Conservation (phyloP, 1,140 invertebrate species). For the Drosophila fuyamai region DNA sequence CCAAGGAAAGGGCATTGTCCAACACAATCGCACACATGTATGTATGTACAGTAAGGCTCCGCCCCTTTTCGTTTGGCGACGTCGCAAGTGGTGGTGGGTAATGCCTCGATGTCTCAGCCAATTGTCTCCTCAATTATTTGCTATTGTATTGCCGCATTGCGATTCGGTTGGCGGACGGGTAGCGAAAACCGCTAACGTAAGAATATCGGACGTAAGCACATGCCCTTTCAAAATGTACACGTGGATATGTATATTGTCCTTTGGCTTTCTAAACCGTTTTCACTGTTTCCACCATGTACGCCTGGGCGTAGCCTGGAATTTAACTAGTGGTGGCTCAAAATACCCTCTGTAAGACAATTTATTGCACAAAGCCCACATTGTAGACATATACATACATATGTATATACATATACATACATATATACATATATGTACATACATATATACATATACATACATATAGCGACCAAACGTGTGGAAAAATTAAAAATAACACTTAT, state of each 20-base stretch:
- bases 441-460: no score
- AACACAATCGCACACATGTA: conserved; percentile 41
- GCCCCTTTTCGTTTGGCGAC: conserved; percentile 41
- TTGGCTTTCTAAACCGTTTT: conserved; percentile 5
- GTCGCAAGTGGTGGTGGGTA: conserved; percentile 52
- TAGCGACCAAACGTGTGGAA: not conserved
- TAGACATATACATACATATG: not conserved
- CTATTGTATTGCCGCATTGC: conserved; percentile 53
- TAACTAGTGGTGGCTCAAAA: not conserved
- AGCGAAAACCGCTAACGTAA: conserved; percentile 5
- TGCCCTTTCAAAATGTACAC: not conserved
- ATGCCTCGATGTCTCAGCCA: conserved; percentile 63
- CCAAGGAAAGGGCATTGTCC: conserved; percentile 53
- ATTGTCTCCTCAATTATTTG: conserved; percentile 75
- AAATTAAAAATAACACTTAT: not conserved
- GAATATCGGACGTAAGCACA: conserved; percentile 9
- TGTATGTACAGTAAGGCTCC: conserved; percentile 47
- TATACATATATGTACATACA: no score
- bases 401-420: not conserved
- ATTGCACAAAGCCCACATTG: not conserved
- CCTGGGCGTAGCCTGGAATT: not conserved
- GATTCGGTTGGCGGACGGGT: conserved; percentile 60
- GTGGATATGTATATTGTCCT: conserved; percentile 11
- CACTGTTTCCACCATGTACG: conserved; percentile 5
- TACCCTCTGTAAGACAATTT: not conserved